Evolutionary conservation across 2,797 vertebrate species (phyloP).

Genomic region (Gymnoscopelus microlampas): DNA sequence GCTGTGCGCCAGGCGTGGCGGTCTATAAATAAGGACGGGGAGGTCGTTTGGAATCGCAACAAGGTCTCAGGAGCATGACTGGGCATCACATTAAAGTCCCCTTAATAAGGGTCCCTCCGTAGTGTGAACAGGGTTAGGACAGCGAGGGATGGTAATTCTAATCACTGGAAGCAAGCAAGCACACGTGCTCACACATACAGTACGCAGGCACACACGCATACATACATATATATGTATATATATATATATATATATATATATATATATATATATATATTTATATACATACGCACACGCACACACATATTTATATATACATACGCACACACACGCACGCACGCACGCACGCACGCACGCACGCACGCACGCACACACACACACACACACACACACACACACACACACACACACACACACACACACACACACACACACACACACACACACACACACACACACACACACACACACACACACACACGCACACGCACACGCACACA

Average conservation of each 20-base stretch:
- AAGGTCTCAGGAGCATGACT: conserved; percentile 63
- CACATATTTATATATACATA: not conserved
- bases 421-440: not conserved
- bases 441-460: not conserved
- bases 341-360: not conserved
- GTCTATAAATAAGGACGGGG: conserved; percentile 62
- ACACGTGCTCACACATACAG: not conserved
- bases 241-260: not conserved
- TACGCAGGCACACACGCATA: not conserved
- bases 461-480: not conserved
- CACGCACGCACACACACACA: not conserved
- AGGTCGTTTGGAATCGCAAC: conserved; percentile 51
- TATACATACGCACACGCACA: not conserved
- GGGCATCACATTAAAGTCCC: conserved; percentile 63
- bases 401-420: not conserved
- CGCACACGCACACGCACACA: not conserved
- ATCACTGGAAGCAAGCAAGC: not conserved
- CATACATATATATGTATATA: not conserved
- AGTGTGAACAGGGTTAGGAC: conserved; percentile 22
- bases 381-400: not conserved
- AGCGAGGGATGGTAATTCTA: conserved; percentile 1
- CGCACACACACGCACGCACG: not conserved
- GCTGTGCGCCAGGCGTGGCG: conserved; percentile 38
- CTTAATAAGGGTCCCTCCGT: conserved; percentile 32
- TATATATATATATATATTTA: not conserved